phyloP scores from a whole-genome alignment of 1,140 invertebrate species.

The Scylla paramamosain region DNA sequence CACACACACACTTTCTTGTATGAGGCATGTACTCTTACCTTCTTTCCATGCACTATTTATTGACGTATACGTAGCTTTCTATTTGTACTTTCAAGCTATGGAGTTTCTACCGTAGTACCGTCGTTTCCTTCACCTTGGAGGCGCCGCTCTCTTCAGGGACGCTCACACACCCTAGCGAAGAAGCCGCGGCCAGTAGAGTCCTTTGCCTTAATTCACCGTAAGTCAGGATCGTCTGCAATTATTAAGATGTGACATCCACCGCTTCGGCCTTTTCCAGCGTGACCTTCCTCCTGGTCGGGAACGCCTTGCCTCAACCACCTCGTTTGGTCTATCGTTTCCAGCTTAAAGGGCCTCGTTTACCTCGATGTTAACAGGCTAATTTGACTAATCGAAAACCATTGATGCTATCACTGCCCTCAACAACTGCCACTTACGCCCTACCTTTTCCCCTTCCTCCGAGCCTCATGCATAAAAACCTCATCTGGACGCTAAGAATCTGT shows the following conservation, averaged over 20 bases:
- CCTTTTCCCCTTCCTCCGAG: slow-evolving; percentile 66
- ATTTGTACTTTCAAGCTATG: too few relatives aligned
- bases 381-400: slow-evolving; percentile 76
- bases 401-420: slow-evolving; percentile 75
- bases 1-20: slow-evolving; percentile 13
- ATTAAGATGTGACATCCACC: slow-evolving; percentile 57
- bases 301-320: slow-evolving; percentile 39
- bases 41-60: background rate
- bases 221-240: slow-evolving; percentile 27
- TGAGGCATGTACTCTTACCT: background rate
- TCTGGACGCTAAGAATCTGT: slow-evolving; percentile 70
- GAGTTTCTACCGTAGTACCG: too few relatives aligned
- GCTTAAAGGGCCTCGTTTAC: slow-evolving; percentile 68
- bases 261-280: background rate
- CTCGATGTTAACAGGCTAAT: slow-evolving; percentile 73
- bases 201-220: slow-evolving; percentile 36
- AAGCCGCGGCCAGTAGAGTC: background rate
- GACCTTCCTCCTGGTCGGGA: background rate
- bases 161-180: too few relatives aligned
- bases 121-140: too few relatives aligned
- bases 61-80: background rate
- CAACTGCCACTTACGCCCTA: slow-evolving; percentile 69
- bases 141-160: too few relatives aligned
- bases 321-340: slow-evolving; percentile 66
- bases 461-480: slow-evolving; percentile 73